Evolutionary conservation across 2,113 vertebrate genomes (phyloP).

Genomic region (Hylia prasina): DNA sequence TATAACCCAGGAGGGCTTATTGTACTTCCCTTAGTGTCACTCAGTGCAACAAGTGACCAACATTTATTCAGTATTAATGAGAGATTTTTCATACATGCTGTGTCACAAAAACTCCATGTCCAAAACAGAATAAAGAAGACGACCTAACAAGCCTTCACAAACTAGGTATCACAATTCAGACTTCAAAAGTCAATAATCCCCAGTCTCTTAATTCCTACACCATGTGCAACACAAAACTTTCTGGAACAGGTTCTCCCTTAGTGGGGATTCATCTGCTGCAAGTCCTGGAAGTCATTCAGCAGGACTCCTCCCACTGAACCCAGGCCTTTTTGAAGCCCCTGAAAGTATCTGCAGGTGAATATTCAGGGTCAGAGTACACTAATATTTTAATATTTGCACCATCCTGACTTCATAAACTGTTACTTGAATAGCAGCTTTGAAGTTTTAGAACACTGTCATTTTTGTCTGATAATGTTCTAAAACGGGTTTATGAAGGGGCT

Average conservation of each 20-base stretch:
- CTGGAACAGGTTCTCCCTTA: not conserved
- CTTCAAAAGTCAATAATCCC: not conserved
- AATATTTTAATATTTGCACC: constrained; percentile 26
- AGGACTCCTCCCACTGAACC: not conserved
- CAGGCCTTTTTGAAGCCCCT: constrained; percentile 6
- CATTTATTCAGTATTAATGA: not conserved
- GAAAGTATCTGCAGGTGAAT: constrained; percentile 41
- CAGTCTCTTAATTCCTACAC: not conserved
- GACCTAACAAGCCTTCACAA: not conserved
- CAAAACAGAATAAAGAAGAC: not conserved
- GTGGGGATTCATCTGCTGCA: not conserved
- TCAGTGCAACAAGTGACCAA: not conserved
- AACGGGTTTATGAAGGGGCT: not conserved
- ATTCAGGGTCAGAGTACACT: not conserved
- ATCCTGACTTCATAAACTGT: constrained; percentile 22
- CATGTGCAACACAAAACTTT: not conserved
- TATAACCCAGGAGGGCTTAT: not conserved
- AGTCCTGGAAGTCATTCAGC: constrained; percentile 36
- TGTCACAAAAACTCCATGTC: not conserved
- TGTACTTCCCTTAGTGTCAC: not conserved
- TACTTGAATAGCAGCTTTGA: constrained; percentile 29
- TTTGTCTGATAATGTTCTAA: not conserved
- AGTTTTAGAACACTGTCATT: not conserved
- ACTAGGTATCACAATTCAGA: not conserved
- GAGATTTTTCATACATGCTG: not conserved